Conservation (phyloP, 2,888 invertebrate species). For the Cheilosia vernalis region DNA sequence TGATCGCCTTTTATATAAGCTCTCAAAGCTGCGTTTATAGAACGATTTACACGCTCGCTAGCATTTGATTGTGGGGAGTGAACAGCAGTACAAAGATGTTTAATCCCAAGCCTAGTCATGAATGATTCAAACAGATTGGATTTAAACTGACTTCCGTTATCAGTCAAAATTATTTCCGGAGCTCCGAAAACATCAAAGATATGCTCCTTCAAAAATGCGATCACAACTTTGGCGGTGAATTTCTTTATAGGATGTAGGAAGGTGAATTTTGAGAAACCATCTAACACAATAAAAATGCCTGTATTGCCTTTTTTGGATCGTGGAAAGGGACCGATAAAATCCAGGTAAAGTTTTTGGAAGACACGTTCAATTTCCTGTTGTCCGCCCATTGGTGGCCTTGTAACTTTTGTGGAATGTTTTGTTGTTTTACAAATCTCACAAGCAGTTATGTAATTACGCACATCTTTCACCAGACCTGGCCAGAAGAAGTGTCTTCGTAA, state of each 20-base stretch:
- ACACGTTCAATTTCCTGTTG: not conserved
- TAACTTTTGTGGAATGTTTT: not conserved
- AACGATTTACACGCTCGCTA: not conserved
- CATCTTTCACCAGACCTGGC: not conserved
- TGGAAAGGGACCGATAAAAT: not conserved
- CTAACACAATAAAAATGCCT: not conserved
- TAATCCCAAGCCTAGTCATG: not conserved
- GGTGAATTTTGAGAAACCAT: not conserved
- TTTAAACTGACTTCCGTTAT: not conserved
- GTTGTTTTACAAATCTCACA: not conserved
- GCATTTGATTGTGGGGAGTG: not conserved
- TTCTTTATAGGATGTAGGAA: not conserved
- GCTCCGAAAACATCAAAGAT: not conserved
- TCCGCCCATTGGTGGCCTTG: not conserved
- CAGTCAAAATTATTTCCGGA: constrained; percentile 1
- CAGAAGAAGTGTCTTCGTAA: not conserved
- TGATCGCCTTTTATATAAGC: constrained; percentile 3
- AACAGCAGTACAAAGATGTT: not conserved
- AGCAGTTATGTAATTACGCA: not conserved
- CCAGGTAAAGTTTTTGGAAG: not conserved
- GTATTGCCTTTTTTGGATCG: not conserved
- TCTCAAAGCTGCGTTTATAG: not conserved
- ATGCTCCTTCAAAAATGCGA: not conserved
- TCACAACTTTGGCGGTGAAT: not conserved
- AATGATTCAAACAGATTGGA: not conserved